These are phyloP conservation scores for Hemiprocne comata DNA, from an alignment of 2,113 vertebrate species.

Conservation along the genomic window DNA sequence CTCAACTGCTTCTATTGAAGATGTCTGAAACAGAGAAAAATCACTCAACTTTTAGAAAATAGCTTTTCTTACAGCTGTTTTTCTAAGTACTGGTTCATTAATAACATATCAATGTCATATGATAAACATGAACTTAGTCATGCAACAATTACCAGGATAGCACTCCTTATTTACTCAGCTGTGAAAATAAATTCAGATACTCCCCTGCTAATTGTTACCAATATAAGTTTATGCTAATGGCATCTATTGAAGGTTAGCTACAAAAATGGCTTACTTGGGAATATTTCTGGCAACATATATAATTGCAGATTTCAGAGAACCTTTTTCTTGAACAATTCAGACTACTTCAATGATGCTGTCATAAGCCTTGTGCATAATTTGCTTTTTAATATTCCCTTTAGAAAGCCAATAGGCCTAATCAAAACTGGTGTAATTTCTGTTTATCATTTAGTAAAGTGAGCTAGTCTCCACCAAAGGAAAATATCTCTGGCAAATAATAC, in stretches of 20 bases:
- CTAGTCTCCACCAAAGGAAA: constrained; percentile 20
- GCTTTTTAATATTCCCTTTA: not conserved
- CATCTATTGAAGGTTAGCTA: not conserved
- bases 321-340: rapidly evolving
- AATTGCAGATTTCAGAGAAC: not conserved
- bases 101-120: not conserved
- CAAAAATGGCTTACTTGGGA: not conserved
- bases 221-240: not conserved
- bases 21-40: not conserved
- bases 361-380: not conserved
- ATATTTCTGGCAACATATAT: not conserved
- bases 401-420: not conserved
- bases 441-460: constrained; percentile 22
- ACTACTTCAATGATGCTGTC: not conserved
- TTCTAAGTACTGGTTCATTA: not conserved
- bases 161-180: not conserved
- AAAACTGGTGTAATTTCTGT: constrained; percentile 20
- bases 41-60: not conserved
- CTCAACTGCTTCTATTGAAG: not conserved
- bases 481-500: not conserved
- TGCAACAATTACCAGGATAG: not conserved
- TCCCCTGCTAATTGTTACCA: not conserved
- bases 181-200: constrained; percentile 31
- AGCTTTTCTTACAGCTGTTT: not conserved
- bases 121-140: not conserved